Percentiles rank a stretch among this genome's conserved stretches.
Evolutionary conservation across 2,113 vertebrate species (phyloP).

Genomic region (Hippocampus guttulatus): DNA sequence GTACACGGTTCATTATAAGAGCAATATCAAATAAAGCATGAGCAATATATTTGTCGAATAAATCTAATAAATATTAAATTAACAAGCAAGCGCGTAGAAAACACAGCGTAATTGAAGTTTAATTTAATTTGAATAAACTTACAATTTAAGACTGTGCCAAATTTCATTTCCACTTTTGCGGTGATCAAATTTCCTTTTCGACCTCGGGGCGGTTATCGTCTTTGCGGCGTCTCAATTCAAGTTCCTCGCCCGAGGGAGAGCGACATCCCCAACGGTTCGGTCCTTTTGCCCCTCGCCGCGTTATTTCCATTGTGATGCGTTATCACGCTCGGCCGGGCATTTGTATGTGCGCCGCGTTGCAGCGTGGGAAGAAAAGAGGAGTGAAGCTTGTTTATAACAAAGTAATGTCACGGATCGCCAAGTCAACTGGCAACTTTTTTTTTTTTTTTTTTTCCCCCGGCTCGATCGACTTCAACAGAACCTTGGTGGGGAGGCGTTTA

Average conservation of each 20-base stretch:
- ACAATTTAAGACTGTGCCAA: too few species aligned
- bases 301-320: conserved; percentile 6
- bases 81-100: too few species aligned
- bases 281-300: neutral
- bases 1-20: too few species aligned
- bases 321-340: neutral
- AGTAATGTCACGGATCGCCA: neutral
- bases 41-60: too few species aligned
- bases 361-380: neutral
- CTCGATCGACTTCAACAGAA: neutral
- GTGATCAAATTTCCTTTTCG: too few species aligned
- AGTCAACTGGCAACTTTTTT: neutral
- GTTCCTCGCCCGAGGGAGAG: neutral
- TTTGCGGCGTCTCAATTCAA: neutral
- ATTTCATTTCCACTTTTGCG: too few species aligned
- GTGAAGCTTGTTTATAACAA: neutral
- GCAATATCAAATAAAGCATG: too few species aligned
- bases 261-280: too few species aligned
- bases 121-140: too few species aligned
- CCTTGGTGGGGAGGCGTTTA: neutral
- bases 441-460: neutral
- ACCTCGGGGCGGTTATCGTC: too few species aligned
- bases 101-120: too few species aligned
- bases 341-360: neutral
- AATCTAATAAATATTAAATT: too few species aligned